Conservation (phyloP, 2,888 invertebrate genomes). For the Tenthredo distinguenda region DNA sequence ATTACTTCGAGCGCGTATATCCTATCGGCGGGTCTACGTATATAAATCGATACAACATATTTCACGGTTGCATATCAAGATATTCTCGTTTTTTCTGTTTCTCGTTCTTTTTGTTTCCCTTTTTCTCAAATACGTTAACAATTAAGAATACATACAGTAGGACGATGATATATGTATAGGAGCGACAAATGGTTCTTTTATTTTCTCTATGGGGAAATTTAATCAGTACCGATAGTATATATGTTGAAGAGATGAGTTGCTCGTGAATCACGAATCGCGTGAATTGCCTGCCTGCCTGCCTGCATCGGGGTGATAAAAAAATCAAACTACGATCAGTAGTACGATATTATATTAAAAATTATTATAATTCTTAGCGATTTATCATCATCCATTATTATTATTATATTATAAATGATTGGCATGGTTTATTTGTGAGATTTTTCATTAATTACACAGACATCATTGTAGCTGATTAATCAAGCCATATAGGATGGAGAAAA, state of each 20-base stretch:
- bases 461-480: background rate
- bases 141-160: too few species aligned
- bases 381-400: background rate
- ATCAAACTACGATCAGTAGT: background rate
- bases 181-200: background rate
- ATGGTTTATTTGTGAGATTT: background rate
- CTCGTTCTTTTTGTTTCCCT: background rate
- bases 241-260: background rate
- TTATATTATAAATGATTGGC: background rate
- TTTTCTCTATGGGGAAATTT: background rate
- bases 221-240: background rate
- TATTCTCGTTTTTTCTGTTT: background rate
- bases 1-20: background rate
- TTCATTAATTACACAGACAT: too few species aligned
- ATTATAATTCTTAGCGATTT: background rate
- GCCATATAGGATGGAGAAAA: background rate
- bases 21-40: background rate
- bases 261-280: background rate
- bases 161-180: too few species aligned
- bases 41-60: background rate
- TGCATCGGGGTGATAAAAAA: background rate
- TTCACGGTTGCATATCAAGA: background rate
- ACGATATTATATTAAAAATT: background rate
- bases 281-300: background rate
- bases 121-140: background rate